Conservation (phyloP, 2,888 invertebrate genomes). For the Resseliella maxima region DNA sequence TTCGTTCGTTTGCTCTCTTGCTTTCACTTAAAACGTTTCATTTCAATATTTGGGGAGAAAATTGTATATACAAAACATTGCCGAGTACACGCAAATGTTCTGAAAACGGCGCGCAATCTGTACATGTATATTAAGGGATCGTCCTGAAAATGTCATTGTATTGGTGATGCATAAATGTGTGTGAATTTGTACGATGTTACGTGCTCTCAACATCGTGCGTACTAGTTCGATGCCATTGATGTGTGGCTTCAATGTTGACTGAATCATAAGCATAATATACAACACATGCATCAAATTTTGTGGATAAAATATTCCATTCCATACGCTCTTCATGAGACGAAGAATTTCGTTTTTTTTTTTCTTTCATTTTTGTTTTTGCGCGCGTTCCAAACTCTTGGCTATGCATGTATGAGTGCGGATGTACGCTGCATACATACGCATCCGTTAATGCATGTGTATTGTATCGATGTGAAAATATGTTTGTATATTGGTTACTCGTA, state of each 20-base stretch:
- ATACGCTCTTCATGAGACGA: neutral
- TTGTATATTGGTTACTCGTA: no score
- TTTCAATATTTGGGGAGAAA: conserved; percentile 12
- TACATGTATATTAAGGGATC: conserved; percentile 53
- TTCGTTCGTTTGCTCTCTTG: neutral
- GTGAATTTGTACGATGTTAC: conserved; percentile 3
- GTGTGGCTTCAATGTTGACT: neutral
- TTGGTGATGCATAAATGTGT: conserved; percentile 2
- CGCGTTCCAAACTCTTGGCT: neutral
- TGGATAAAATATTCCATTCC: neutral
- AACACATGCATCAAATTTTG: conserved; percentile 6
- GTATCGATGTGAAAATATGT: neutral
- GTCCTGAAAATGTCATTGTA: conserved; percentile 15
- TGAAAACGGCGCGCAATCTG: conserved; percentile 47
- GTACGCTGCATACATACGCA: neutral
- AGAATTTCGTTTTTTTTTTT: no score
- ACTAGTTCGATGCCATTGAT: neutral
- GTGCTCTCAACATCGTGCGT: conserved; percentile 34
- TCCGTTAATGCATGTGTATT: neutral
- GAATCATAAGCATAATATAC: conserved; percentile 42
- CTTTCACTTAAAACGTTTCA: neutral
- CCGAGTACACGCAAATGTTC: neutral
- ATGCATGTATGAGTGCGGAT: neutral
- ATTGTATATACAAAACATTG: neutral
- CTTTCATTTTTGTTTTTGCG: no score